Evolutionary conservation across 2,888 invertebrate species (phyloP), one percentile per base, ranked within the genome.

Genomic region (Apamea sordens): DNA sequence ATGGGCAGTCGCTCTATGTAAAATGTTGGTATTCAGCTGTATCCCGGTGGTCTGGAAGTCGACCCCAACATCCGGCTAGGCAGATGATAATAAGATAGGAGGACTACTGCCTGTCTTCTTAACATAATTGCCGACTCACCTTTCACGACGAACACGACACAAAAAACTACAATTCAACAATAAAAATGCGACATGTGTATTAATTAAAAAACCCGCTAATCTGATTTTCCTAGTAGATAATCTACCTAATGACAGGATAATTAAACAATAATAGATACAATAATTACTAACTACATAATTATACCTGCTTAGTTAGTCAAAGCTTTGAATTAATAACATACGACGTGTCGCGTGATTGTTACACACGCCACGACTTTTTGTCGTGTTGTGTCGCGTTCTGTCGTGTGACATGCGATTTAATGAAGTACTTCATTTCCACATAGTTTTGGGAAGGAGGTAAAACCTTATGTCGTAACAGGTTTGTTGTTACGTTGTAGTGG

Each of bases 371-470:
- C 28, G 44, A 59, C 4, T 80, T 75, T 77, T 85, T 84, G 71
- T 74, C 65, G 63, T 61, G 56, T 77, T 81, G 80, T 75, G 71
- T 74, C 65, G 67, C 53, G 56, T 67, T 28, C 8, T 77, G 56
- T 80, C 76, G 71, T 74, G 82, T 36, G 32, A 28, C 86, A 84
- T 82, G 84, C 82, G 24, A 80, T 59, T 50, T 44, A 44, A 21
- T 15, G 1, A 41, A 18, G 18, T 72, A 21, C 13, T 36, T 61
- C 13, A 84, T 73, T 80, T 80, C 84, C 53, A 75, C 72, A 36
- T 76, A 10, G 24, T 41, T 84, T 84, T 75, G 59, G 50, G 3
- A 36, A 8, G 5, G 50, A 61, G 21, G 50, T 21, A n/a, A 64
- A 69, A 50, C 32, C 7, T 11, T 63, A 21, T 73, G 44, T 21